These are phyloP conservation scores for Coelopa frigida DNA, from an alignment of 1,140 invertebrate species.

Conservation along the genomic window DNA sequence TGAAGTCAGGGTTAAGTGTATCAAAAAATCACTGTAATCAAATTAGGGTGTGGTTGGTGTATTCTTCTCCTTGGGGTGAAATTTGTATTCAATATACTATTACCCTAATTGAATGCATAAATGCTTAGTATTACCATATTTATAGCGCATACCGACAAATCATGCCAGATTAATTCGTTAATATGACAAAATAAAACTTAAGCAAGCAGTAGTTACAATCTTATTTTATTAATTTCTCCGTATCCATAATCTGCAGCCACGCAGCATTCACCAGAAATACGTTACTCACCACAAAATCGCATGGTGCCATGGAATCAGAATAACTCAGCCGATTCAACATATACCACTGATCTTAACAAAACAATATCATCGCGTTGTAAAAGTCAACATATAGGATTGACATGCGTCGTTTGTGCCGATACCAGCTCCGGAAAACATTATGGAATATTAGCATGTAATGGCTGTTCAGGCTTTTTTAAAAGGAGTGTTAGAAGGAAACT, in stretches of 20 bases:
- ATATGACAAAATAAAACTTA: too few species aligned
- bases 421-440: conserved; percentile 97
- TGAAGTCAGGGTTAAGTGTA: conserved; percentile 43
- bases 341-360: background rate
- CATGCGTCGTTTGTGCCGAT: conserved; percentile 94
- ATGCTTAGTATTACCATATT: conserved; percentile 13
- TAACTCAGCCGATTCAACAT: conserved; percentile 2
- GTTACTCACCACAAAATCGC: conserved; percentile 20
- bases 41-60: conserved; percentile 46
- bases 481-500: conserved; percentile 91
- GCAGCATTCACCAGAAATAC: too few species aligned
- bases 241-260: too few species aligned
- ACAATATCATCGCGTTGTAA: conserved; percentile 23
- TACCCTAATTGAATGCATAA: conserved; percentile 45
- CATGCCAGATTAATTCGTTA: conserved; percentile 9
- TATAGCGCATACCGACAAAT: conserved; percentile 6
- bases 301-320: conserved; percentile 14
- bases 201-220: too few species aligned
- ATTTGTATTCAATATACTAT: conserved; percentile 38
- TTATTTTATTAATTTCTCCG: too few species aligned
- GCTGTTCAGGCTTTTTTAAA: conserved; percentile 98
- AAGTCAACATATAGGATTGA: conserved; percentile 55
- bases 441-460: conserved; percentile 98
- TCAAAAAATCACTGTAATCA: conserved; percentile 44
- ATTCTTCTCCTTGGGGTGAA: conserved; percentile 44